These are phyloP conservation scores for Tetranychus truncatus DNA, from an alignment of 2,888 invertebrate genomes.

Conservation along the genomic window DNA sequence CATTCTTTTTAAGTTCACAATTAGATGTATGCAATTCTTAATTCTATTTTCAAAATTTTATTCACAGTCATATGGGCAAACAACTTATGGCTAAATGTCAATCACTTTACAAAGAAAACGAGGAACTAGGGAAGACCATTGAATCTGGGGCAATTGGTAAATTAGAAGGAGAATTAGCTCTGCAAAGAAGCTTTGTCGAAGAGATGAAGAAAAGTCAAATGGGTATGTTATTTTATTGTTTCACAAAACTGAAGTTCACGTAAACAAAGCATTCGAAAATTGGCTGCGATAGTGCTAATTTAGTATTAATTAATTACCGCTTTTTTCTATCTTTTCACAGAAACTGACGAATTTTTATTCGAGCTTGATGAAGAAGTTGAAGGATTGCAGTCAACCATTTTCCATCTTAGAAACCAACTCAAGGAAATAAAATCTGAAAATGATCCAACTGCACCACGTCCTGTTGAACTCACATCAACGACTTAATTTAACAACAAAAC, in stretches of 20 bases:
- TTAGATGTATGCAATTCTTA: background rate
- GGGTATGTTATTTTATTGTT: conserved; percentile 40
- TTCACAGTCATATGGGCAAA: conserved; percentile 45
- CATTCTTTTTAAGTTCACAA: background rate
- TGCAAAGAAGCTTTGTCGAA: conserved; percentile 84
- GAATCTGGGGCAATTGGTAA: conserved; percentile 85
- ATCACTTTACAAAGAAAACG: conserved; percentile 83
- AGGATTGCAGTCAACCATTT: conserved; percentile 91
- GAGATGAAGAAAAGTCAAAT: conserved; percentile 91
- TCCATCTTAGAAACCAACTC: background rate
- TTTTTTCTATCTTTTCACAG: conserved; percentile 40
- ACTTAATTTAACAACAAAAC: no score
- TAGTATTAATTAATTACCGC: no score
- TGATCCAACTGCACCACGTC: background rate
- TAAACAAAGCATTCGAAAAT: background rate
- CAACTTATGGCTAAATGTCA: conserved; percentile 93
- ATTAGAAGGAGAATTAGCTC: conserved; percentile 78
- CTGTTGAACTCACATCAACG: no score
- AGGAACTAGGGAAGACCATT: conserved; percentile 85
- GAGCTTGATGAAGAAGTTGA: conserved; percentile 93
- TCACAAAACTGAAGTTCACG: background rate
- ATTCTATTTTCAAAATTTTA: background rate
- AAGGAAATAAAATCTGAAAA: background rate
- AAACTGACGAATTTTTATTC: conserved; percentile 81
- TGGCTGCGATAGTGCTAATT: no score